Base-by-base conservation (phyloP, 2,113 vertebrate species). In the Etheostoma spectabile region DNA sequence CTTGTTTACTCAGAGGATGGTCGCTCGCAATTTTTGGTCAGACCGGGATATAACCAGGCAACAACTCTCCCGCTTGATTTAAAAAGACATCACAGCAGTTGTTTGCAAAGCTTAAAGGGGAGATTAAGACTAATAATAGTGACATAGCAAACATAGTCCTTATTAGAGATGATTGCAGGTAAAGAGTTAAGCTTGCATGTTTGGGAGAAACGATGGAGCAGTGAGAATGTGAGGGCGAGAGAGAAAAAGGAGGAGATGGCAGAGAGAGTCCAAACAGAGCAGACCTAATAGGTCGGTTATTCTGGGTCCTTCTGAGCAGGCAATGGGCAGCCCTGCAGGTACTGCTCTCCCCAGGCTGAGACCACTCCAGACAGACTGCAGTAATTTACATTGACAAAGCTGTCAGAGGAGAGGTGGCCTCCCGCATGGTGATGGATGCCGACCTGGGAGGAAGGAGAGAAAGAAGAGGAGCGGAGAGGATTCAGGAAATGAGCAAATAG, bases 381-480 rank as follows among this genome's bases (percentile, higher is more conserved):
- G 94, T 96, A 95, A 96, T 95, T 94, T 93, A 93, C 94, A 96
- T 95, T 95, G 95, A 95, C 95, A 96, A 94, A 95, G 94, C 94
- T 95, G 95, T 95, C 95, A 95, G 93, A 92, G 86, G 81, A 93
- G 86, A 93, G 92, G 86, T 88, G 89, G 94, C 91, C 93, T 89
- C 92, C 94, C 80, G 91, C 90, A 80, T 82, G 51, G 93, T 95
- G 95, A 96, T 95, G 94, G 94, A 95, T 95, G 89, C 88, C 71
- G 69, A 93, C 93, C 93, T 93, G 92, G 88, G 93, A 93, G 88
- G 85, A 87, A 77, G 91, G 82, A 52, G 53, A 83, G 79, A 80
- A 77, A 68, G 45, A 63, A 48, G 42, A n/a, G 24, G 38, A 60
- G 49, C 63, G 55, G 16, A 64, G 73, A 22, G 77, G 70, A 75